A percentile compares a stretch with the other conserved stretches of the same genome.
phyloP scores from a whole-genome alignment of 2,888 invertebrate species.

The Acrobasis consociella region DNA sequence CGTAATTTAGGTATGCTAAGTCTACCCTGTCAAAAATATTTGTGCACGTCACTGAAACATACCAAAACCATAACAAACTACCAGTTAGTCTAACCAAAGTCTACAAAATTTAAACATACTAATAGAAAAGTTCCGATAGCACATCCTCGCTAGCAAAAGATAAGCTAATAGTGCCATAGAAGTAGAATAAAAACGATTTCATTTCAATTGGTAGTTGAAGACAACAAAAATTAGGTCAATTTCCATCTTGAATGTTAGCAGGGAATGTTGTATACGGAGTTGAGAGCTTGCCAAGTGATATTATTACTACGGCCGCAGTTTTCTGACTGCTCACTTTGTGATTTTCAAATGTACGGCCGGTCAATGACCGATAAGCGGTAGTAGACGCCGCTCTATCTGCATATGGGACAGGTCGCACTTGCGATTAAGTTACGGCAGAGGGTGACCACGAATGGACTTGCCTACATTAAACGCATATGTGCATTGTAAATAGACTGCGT shows the following conservation, averaged over 20 bases:
- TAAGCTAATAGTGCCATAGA: not conserved
- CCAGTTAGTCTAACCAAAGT: too few relatives aligned
- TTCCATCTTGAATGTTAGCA: conserved; percentile 51
- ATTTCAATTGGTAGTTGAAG: conserved; percentile 24
- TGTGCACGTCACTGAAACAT: too few relatives aligned
- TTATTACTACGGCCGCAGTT: conserved; percentile 45
- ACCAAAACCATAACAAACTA: too few relatives aligned
- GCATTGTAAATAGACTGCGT: not conserved
- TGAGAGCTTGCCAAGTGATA: conserved; percentile 62
- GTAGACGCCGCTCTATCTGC: conserved; percentile 13
- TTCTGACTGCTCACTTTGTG: conserved; percentile 33
- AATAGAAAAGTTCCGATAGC: too few relatives aligned
- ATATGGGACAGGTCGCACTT: conserved; percentile 17
- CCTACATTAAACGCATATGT: not conserved
- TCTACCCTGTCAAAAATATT: too few relatives aligned
- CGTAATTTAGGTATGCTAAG: too few relatives aligned
- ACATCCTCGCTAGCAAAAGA: not conserved
- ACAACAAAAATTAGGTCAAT: conserved; percentile 48
- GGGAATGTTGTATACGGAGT: conserved; percentile 47
- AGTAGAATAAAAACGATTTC: conserved; percentile 1
- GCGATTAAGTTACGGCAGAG: conserved; percentile 10
- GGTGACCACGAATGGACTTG: conserved; percentile 3
- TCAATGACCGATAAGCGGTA: conserved; percentile 66
- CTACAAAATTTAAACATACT: too few relatives aligned
- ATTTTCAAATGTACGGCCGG: conserved; percentile 48